Evolutionary conservation across 2,888 invertebrate species (phyloP), one percentile per base, ranked within the genome.

Genomic region (Eueremaeus valkanovi): DNA sequence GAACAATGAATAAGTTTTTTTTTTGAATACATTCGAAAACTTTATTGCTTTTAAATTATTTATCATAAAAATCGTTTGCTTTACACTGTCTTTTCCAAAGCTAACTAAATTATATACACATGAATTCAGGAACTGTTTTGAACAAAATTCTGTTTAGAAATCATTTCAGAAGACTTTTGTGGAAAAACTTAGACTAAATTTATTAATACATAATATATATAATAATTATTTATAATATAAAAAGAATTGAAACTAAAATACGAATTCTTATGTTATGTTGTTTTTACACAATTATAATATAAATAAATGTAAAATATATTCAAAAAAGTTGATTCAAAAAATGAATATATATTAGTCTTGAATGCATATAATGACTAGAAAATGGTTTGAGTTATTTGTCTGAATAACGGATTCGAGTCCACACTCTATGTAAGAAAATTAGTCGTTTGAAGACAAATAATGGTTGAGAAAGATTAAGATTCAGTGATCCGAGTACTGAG

Each of bases 1-100:
- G 24, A 18, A 27, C 24, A 24, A 11, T 55, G 9, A 24, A n/a
- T 55, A 21, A 1, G 6, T 55, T 51, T 51, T 55, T 24, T 55
- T 55, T 24, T 27, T 24, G 0, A 8, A 5, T 27, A 51, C n/a
- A 51, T 55, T 55, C 9, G 24, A 27, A 55, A 61, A 3, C 16
- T 58, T 58, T 58, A 58, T 61, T 61, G 27, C 55, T 61, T 33
- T 61, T 58, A 36, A n/a, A n/a, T n/a, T n/a, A n/a, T n/a, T n/a
- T n/a, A n/a, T n/a, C 11, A 36, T 36, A 5, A 8, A 36, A 36
- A 8, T 5, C 36, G 5, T 36, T 36, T 36, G 6, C 6, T 11
- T 58, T 58, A 58, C 58, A 58, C 27, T 58, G 3, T 58, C 8
- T 58, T 58, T 58, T n/a, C 24, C 13, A 8, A 42, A 42, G 9